Base-by-base conservation (phyloP, 2,888 invertebrate species). In the Blastobasis adustella region DNA sequence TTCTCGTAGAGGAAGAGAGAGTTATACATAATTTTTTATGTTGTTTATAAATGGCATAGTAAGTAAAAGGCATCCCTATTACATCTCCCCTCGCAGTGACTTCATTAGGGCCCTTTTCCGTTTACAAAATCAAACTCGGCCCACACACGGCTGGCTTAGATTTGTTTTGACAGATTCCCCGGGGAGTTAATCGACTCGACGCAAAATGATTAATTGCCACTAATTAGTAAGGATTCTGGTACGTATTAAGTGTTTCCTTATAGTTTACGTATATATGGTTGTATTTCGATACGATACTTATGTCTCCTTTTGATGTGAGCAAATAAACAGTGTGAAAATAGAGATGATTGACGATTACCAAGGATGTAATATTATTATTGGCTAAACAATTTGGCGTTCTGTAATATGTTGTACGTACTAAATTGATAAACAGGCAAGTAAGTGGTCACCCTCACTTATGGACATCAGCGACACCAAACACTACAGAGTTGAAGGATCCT, bases 181-280 rank as follows among this genome's bases (percentile, higher is more conserved):
- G 23, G 7, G 10, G 36, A 45, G 45, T 45, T 45, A 45, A 45
- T 45, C 7, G 6, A 45, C 36, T 45, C 45, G 8, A 8, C 44
- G 6, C 10, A 44, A n/a, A 47, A 47, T 47, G 47, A 47, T 47
- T 47, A 40, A 47, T 47, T 46, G 46, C 46, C 47, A 10, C 38
- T 47, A 47, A 47, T 47, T 47, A 47, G 10, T 23, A 10, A 23
- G 36, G 36, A 47, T 47, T 7, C 41, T 8, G 23, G 7, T 10
- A 4, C 6, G 10, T 10, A 47, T 47, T 47, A 47, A 47, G 47
- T n/a, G 47, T 10, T 47, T 10, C n/a, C 5, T 23, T 23, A 1
- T 23, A 23, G 23, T 23, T 2, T 23, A 23, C 23, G 23, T 23
- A 23, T 23, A 23, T 1, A 23, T 3, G 23, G 23, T 23, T 23